Percentiles rank a stretch among this genome's conserved stretches.
phyloP scores from a whole-genome alignment of 2,888 invertebrate species.

The Graphium colonna region DNA sequence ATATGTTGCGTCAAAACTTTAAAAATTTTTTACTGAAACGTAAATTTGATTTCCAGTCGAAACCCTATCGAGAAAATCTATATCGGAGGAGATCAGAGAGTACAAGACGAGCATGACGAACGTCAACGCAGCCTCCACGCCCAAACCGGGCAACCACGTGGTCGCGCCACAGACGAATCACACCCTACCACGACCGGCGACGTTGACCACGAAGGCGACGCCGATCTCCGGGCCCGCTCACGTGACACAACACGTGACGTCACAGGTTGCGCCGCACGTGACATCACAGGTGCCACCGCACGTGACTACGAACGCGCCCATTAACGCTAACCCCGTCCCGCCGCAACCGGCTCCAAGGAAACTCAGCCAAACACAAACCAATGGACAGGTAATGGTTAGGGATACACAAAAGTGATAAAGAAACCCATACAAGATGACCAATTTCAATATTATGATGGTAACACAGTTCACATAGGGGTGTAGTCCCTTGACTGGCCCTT shows the following conservation, averaged over 20 bases:
- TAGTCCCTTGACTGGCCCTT: too few relatives aligned
- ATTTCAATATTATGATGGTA: too few relatives aligned
- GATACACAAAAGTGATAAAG: too few relatives aligned
- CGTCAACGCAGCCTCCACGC: slow-evolving; percentile 47
- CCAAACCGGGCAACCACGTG: slow-evolving; percentile 49
- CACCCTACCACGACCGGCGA: slow-evolving; percentile 34
- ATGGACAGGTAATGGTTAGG: slow-evolving; percentile 70
- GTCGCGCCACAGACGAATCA: slow-evolving; percentile 43
- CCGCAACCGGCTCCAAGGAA: slow-evolving; percentile 74
- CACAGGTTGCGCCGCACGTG: slow-evolving; percentile 33
- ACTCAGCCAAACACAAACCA: slow-evolving; percentile 63
- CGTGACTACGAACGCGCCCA: slow-evolving; percentile 25
- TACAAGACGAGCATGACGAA: slow-evolving; percentile 62
- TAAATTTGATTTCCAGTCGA: too few relatives aligned
- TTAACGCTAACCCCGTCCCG: slow-evolving; percentile 37
- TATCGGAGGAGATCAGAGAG: slow-evolving; percentile 71
- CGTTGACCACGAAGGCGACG: background rate
- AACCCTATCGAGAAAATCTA: slow-evolving; percentile 58
- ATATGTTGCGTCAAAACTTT: too few relatives aligned
- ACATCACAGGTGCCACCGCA: slow-evolving; percentile 32
- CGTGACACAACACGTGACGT: slow-evolving; percentile 27
- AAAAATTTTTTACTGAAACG: too few relatives aligned
- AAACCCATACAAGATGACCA: too few relatives aligned
- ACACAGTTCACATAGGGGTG: too few relatives aligned
- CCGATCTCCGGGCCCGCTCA: slow-evolving; percentile 1